Percentiles rank a stretch among this genome's conserved stretches.
Evolutionary conservation across 2,113 vertebrate genomes (phyloP).

Genomic region (human (Homo sapiens)): DNA sequence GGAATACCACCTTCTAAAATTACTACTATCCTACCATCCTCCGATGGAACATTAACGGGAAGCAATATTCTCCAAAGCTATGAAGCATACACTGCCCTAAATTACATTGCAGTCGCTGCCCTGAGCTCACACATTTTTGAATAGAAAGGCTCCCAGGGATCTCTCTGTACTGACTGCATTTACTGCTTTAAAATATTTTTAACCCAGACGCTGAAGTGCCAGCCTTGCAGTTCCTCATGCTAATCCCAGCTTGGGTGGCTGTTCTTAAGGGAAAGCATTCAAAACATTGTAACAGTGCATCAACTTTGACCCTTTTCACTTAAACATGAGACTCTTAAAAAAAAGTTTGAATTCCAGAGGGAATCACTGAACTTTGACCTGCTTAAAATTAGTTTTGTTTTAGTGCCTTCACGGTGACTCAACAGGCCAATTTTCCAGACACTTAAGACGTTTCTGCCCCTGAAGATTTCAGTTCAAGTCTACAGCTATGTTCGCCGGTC

Average conservation of each 20-base stretch:
- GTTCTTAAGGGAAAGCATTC: conserved; percentile 89
- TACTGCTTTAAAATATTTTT: conserved; percentile 87
- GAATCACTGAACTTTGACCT: conserved; percentile 89
- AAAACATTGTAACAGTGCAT: conserved; percentile 85
- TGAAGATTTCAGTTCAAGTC: conserved; percentile 86
- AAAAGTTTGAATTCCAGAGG: conserved; percentile 86
- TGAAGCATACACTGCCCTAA: conserved; percentile 86
- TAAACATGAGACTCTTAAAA: conserved; percentile 85
- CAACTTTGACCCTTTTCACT: conserved; percentile 89
- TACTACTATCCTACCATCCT: conserved; percentile 82
- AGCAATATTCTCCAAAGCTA: conserved; percentile 86
- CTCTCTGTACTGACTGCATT: conserved; percentile 80
- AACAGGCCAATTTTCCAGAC: conserved; percentile 87
- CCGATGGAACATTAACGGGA: conserved; percentile 82
- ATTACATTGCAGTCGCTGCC: conserved; percentile 84
- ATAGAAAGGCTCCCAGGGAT: conserved; percentile 84
- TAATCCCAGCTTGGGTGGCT: conserved; percentile 85
- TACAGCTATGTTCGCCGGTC: conserved; percentile 78
- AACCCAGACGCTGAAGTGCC: conserved; percentile 86
- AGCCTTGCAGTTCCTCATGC: conserved; percentile 83
- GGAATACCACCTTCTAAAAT: conserved; percentile 84
- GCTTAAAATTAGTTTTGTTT: conserved; percentile 91
- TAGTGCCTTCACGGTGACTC: conserved; percentile 87
- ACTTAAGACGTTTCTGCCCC: conserved; percentile 85
- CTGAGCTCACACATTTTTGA: conserved; percentile 84